These are phyloP conservation scores for Bombus polaris DNA, from an alignment of 1,140 invertebrate species.

Conservation along the genomic window DNA sequence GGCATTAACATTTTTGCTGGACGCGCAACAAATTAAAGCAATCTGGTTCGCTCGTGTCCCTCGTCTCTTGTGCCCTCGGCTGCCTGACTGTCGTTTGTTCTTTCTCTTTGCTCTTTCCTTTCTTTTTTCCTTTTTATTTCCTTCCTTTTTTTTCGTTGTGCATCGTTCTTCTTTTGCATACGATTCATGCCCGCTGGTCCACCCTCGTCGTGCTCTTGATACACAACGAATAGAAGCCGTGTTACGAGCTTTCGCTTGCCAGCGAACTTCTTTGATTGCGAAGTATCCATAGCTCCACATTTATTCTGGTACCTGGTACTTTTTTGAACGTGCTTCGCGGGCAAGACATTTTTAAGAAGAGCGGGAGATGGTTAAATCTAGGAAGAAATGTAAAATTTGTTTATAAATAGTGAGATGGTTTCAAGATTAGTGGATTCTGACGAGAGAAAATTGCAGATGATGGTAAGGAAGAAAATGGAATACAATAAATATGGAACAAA, in stretches of 20 bases:
- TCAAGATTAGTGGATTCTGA: too few species aligned
- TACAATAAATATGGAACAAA: too few species aligned
- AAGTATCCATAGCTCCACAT: too few species aligned
- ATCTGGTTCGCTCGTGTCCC: slow-evolving; percentile 74
- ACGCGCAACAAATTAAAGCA: slow-evolving; percentile 79
- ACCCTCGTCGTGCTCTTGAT: slow-evolving; percentile 47
- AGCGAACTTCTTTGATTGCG: too few species aligned
- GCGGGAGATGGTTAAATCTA: too few species aligned
- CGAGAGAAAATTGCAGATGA: too few species aligned
- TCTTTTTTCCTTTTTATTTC: not conserved
- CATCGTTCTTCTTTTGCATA: slow-evolving; percentile 42
- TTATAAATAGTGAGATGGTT: too few species aligned
- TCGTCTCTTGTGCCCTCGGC: slow-evolving; percentile 59
- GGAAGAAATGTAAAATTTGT: too few species aligned
- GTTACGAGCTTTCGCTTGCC: slow-evolving; percentile 27
- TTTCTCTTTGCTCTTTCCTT: slow-evolving; percentile 23
- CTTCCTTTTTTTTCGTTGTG: not conserved
- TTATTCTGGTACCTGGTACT: slow-evolving; percentile 1
- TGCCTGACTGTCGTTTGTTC: slow-evolving; percentile 39
- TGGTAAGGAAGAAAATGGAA: too few species aligned
- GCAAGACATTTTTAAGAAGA: too few species aligned
- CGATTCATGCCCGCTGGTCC: slow-evolving; percentile 46
- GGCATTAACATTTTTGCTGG: slow-evolving; percentile 78
- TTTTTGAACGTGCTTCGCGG: not conserved
- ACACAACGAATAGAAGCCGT: slow-evolving; percentile 45